Base-by-base conservation (phyloP, 1,140 invertebrate genomes). In the Trachymyrmex cornetzi region DNA sequence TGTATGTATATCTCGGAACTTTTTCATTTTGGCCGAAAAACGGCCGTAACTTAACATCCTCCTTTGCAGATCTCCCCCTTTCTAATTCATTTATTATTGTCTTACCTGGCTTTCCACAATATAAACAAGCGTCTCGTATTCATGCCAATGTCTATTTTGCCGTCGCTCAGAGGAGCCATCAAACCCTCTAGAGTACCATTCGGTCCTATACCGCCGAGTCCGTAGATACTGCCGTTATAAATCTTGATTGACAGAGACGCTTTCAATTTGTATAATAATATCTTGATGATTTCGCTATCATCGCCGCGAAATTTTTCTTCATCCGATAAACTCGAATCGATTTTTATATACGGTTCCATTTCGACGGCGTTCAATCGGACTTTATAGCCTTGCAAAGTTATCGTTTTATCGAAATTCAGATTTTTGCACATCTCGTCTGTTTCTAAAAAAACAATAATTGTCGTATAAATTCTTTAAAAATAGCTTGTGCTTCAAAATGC, bases 71-170 rank as follows among this genome's bases (percentile, higher is more conserved):
- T 44, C 38, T 44, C 2, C 1, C 38, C 4, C 3, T 34, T 34
- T 44, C 2, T 19, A 63, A 44, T 61, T 77, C 44, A n/a, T 77
- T 19, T 53, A 6, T 38, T 44, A 55, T 19, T 12, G 9, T 24
- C 4, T 63, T 63, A 91, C 89, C 30, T 75, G 34, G 85, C 3
- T 6, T 88, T 87, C 89, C 90, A 91, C 55, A 74, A 48, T 12
- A 14, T 19, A 19, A 75, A 12, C 16, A 89, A 19, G 2, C 0
- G 12, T 34, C 64, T 90, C 19, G 30, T 14, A 44, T 87, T 91
- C 87, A 91, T 91, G n/a, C 69, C 87, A n/a, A 91, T 82, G 38
- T 91, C 90, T 44, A 86, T 61, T 2, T 6, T 53, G 6, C 90
- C 88, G 0, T 27, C 63, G 7, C 64, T 64, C 19, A 91, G 16